Conservation (phyloP, 2,888 invertebrate species). For the Sinohyriopsis cumingii region DNA sequence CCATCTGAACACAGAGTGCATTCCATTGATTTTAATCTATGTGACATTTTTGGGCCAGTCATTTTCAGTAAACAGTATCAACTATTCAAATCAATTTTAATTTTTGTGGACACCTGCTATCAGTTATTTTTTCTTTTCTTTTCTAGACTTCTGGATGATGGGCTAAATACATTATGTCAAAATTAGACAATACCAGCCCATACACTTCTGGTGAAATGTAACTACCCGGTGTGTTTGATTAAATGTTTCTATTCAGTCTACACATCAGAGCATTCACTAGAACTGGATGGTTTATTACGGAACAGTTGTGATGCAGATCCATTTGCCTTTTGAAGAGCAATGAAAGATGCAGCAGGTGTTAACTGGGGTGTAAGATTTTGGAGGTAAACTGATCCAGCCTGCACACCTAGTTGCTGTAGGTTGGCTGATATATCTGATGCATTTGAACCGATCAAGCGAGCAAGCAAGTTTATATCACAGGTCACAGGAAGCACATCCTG, state of each 20-base stretch:
- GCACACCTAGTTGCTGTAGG: conserved; percentile 14
- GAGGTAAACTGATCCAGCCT: conserved; percentile 15
- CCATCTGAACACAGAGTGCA: too few species aligned
- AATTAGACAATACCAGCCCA: too few species aligned
- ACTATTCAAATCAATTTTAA: too few species aligned
- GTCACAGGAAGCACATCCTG: conserved; percentile 23
- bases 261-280: conserved; percentile 32
- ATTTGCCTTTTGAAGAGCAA: conserved; percentile 28
- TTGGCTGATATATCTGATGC: conserved; percentile 32
- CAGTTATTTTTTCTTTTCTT: too few species aligned
- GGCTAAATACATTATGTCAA: too few species aligned
- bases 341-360: conserved; percentile 31
- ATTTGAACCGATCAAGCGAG: conserved; percentile 42
- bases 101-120: too few species aligned
- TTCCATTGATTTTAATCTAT: too few species aligned
- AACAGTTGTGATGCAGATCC: conserved; percentile 18
- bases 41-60: too few species aligned
- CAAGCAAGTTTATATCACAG: conserved; percentile 34
- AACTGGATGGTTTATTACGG: conserved; percentile 3
- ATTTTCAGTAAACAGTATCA: too few species aligned
- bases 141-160: too few species aligned
- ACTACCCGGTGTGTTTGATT: neutral
- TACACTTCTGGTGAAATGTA: neutral
- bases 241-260: conserved; percentile 10
- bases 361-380: conserved; percentile 17